Base-by-base conservation (phyloP, 1,140 invertebrate species). In the Lordiphosa collinella region DNA sequence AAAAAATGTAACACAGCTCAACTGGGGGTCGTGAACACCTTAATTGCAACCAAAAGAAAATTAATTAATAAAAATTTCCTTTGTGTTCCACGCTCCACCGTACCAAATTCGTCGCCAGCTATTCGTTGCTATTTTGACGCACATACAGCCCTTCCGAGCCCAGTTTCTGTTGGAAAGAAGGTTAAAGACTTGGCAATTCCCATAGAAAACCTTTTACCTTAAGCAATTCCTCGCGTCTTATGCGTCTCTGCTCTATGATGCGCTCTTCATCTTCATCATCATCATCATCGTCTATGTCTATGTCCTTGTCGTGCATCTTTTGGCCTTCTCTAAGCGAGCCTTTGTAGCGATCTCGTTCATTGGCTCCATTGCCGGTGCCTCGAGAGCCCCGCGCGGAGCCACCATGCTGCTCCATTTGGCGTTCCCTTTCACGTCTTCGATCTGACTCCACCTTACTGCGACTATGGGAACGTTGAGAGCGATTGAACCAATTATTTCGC, bases 221-320 rank as follows among this genome's bases (percentile, higher is more conserved):
- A 31, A 98, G 86, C 2, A 99, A 90, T 86, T 96, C 95, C 90
- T 98, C 96, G 38, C 97, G 91, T 88, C 97, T 94, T 89, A 96
- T 96, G 60, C 97, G 92, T 70, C 96, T 91, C 80, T 93, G 93
- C 88, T 98, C 95, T 89, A 99, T 99, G 76, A 98, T 96, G 58
- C 94, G 93, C 89, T 98, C 96, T 88, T 98, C n/a, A n/a, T n/a
- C n/a, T n/a, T n/a, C n/a, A n/a, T n/a, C 97, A 88, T 98, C 96
- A 89, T 98, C 97, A 62, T 98, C 97, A 59, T 98, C 97, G 37
- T 96, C 95, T 60, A 96, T 94, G 43, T 96, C 93, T 56, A 95
- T 93, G 53, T 94, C 92, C 11, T 91, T 91, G 44, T 90, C 90
- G 32, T 93, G 91, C 13, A 91, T 88, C 55, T 93, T 92, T 46